Conservation (phyloP, 2,113 vertebrate species). For the Pavo muticus region DNA sequence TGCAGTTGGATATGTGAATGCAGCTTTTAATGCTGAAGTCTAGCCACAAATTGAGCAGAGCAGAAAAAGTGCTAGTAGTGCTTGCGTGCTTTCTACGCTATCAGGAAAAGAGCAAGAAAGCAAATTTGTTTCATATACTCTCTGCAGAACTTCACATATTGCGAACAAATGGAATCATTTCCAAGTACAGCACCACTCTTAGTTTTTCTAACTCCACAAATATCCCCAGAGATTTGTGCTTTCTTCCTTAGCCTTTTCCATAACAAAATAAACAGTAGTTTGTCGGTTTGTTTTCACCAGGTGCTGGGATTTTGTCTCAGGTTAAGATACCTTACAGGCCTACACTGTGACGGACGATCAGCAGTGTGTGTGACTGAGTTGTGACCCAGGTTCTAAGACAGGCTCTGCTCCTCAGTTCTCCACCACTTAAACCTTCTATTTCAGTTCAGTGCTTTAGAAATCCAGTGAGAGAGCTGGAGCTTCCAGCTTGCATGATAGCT, state of each 20-base stretch:
- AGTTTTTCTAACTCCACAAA: not conserved
- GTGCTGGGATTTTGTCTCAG: not conserved
- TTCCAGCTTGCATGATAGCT: not conserved
- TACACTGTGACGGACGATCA: not conserved
- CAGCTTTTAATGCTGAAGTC: not conserved
- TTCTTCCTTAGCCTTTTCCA: not conserved
- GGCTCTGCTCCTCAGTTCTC: not conserved
- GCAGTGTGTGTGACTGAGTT: not conserved
- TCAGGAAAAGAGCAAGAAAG: not conserved
- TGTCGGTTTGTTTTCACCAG: not conserved
- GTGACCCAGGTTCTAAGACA: not conserved
- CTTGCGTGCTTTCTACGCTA: not conserved
- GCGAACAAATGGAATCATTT: not conserved
- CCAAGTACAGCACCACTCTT: not conserved
- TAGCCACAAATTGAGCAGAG: not conserved
- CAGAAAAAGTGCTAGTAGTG: not conserved
- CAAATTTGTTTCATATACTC: not conserved
- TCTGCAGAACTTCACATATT: not conserved
- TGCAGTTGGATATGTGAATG: not conserved
- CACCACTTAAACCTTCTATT: not conserved
- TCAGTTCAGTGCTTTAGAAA: not conserved
- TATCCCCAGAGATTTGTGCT: not conserved
- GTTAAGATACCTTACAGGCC: not conserved
- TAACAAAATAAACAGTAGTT: not conserved
- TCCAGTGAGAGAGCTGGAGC: not conserved